Conservation (phyloP, 1,140 invertebrate genomes). For the Drosophila pseudoananassae region DNA sequence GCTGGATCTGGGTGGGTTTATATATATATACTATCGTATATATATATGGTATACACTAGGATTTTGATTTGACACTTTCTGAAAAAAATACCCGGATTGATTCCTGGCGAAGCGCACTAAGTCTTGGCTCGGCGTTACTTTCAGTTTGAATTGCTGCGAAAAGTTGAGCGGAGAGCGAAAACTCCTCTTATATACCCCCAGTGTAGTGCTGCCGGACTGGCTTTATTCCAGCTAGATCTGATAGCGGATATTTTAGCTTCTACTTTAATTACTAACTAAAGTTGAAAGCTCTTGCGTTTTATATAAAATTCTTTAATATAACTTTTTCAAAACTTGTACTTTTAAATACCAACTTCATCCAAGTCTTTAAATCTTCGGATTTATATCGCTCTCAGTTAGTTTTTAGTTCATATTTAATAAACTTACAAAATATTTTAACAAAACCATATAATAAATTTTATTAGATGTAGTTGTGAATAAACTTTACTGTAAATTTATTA, state of each 20-base stretch:
- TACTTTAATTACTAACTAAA: background rate
- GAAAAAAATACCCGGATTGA: constrained; percentile 3
- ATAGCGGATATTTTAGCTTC: background rate
- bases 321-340: too few relatives aligned
- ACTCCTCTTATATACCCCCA: constrained; percentile 3
- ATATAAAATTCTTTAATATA: too few relatives aligned
- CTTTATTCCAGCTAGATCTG: background rate
- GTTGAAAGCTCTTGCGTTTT: too few relatives aligned
- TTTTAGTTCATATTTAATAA: too few relatives aligned
- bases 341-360: too few relatives aligned
- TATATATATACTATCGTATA: background rate
- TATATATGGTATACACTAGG: background rate
- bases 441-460: too few relatives aligned
- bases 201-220: background rate
- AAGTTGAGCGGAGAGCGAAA: background rate
- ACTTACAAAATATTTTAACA: too few relatives aligned
- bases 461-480: too few relatives aligned
- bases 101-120: constrained; percentile 4
- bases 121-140: background rate
- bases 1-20: constrained; percentile 4
- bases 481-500: too few relatives aligned
- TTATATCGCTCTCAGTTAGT: too few relatives aligned
- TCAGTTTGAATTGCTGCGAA: background rate
- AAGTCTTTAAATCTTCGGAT: too few relatives aligned
- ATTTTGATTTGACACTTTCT: constrained; percentile 6